Percentiles rank a stretch among this genome's conserved stretches.
Conservation (phyloP, 2,797 vertebrate genomes). For the Platalea minor region DNA sequence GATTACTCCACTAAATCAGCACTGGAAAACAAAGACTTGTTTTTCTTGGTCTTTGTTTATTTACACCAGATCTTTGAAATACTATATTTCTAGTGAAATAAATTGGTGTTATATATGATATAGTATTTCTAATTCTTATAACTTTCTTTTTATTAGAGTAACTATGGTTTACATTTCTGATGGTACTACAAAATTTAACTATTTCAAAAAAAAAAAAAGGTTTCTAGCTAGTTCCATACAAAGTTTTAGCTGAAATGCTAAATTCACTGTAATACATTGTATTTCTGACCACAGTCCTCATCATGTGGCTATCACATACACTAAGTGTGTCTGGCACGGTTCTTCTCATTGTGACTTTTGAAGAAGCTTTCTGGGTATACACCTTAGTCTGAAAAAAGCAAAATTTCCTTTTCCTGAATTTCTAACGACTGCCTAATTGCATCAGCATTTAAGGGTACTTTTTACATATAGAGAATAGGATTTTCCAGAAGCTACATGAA, state of each 20-base stretch:
- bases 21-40: background rate
- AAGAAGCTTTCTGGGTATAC: background rate
- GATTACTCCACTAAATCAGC: background rate
- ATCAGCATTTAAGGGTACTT: background rate
- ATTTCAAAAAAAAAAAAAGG: background rate
- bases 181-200: background rate
- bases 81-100: background rate
- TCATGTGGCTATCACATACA: background rate
- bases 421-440: background rate
- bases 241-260: background rate
- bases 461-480: background rate
- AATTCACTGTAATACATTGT: background rate
- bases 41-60: background rate
- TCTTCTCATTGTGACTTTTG: background rate
- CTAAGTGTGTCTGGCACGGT: background rate
- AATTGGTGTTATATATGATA: background rate
- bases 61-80: background rate
- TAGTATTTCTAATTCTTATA: background rate
- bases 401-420: background rate
- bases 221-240: background rate
- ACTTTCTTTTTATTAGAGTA: background rate
- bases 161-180: background rate
- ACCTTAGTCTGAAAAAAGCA: background rate
- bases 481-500: background rate
- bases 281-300: background rate